Conservation (phyloP, 2,888 invertebrate species). For the Rhagium mordax region DNA sequence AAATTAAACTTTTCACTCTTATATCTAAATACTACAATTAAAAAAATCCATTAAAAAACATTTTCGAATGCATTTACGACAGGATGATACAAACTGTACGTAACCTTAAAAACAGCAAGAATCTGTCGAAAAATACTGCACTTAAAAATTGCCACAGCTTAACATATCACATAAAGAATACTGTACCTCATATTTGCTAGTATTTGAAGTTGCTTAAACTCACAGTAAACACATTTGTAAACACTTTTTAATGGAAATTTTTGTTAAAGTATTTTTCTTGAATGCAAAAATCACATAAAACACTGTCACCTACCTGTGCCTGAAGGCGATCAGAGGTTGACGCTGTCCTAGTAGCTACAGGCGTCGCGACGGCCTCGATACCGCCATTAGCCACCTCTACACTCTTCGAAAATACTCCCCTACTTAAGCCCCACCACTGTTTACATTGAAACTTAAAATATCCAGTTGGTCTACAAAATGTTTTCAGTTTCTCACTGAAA, state of each 20-base stretch:
- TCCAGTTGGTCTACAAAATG: conserved; percentile 26
- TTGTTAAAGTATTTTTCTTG: background rate
- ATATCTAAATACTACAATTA: too few species aligned
- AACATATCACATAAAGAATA: background rate
- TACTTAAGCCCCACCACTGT: conserved; percentile 49
- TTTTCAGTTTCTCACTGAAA: background rate
- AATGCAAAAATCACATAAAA: conserved; percentile 21
- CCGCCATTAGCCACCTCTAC: conserved; percentile 57
- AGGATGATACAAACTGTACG: background rate
- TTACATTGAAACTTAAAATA: conserved; percentile 29
- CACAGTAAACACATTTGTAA: conserved; percentile 21
- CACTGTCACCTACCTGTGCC: conserved; percentile 65
- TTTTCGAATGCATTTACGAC: background rate
- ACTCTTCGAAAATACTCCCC: conserved; percentile 52
- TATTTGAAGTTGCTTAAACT: background rate
- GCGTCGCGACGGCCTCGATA: conserved; percentile 66
- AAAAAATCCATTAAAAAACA: background rate
- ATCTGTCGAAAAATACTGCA: background rate
- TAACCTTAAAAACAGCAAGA: background rate
- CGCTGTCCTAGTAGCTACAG: conserved; percentile 69
- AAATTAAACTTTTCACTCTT: too few species aligned
- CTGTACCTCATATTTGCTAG: conserved; percentile 11
- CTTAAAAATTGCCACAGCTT: background rate
- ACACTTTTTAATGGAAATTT: conserved; percentile 16
- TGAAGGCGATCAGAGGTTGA: conserved; percentile 69